These are phyloP conservation scores for Ganaspis sp. DNA, from an alignment of 1,140 invertebrate genomes.

Conservation along the genomic window DNA sequence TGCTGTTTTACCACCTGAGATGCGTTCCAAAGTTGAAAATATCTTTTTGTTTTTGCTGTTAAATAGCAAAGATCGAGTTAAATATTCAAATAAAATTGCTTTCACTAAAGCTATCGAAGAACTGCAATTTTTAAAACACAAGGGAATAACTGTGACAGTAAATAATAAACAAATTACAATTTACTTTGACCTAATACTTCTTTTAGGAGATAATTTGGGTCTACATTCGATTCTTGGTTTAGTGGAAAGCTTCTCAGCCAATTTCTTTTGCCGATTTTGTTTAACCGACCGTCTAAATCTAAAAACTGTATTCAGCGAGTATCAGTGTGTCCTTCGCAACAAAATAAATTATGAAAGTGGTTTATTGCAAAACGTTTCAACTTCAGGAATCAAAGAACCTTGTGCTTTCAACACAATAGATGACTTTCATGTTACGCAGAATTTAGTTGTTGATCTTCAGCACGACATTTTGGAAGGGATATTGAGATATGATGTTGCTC, in stretches of 20 bases:
- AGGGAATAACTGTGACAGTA: slow-evolving; percentile 15
- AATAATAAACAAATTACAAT: slow-evolving; percentile 12
- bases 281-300: slow-evolving; percentile 45
- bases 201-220: slow-evolving; percentile 55
- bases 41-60: slow-evolving; percentile 15
- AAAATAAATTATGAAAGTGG: slow-evolving; percentile 43
- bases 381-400: slow-evolving; percentile 39
- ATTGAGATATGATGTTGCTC: slow-evolving; percentile 40
- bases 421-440: slow-evolving; percentile 44
- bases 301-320: slow-evolving; percentile 43
- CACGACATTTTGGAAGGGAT: slow-evolving; percentile 44
- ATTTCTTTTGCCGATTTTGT: slow-evolving; percentile 62
- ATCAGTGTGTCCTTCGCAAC: slow-evolving; percentile 46
- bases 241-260: slow-evolving; percentile 58
- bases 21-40: slow-evolving; percentile 42
- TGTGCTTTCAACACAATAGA: slow-evolving; percentile 31
- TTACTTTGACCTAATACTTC: slow-evolving; percentile 35
- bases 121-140: background rate
- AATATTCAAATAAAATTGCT: background rate
- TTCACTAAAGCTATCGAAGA: background rate
- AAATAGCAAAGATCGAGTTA: background rate
- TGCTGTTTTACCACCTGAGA: slow-evolving; percentile 56
- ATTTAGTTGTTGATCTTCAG: slow-evolving; percentile 42
- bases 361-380: slow-evolving; percentile 31
- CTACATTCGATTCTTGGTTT: slow-evolving; percentile 60